Base-by-base conservation (phyloP, 2,113 vertebrate species). In the Illadopsis cleaveri region DNA sequence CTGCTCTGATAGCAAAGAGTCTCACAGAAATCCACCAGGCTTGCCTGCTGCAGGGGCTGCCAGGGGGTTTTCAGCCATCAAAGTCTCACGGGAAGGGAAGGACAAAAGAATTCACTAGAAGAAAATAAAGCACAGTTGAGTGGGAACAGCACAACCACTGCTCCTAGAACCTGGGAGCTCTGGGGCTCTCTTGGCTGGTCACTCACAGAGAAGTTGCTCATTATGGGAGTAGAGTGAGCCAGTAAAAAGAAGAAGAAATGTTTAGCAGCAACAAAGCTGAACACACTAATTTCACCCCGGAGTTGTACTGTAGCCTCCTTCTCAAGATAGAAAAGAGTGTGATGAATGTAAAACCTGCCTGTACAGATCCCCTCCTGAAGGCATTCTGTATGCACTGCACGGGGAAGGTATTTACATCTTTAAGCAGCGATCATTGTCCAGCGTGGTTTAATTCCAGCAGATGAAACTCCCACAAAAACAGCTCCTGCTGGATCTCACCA, bases 321-420 rank as follows among this genome's bases (percentile, higher is more conserved):
- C 51, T 56, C 15, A 15, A 61, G 28, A 15, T 4, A 33, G 0
- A 6, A 56, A 19, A 37, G 11, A 21, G 51, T 8, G 47, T 24
- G 53, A 15, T 76, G 61, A 9, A 24, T 24, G 31, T 10, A 31
- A 54, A 78, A 57, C 5, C 1, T 38, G 79, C 30, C 70, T 47
- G 48, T 28, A 23, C 47, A 47, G 23, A 31, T 61, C 30, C 25
- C 22, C 48, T 78, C 62, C 73, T 24, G 25, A 54, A 4, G n/a
- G 33, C 12, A 24, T 68, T 58, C 9, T 0, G 0, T 4, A 24
- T 47, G 42, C 40, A 1, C 62, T 61, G 68, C 25, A 27, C 3
- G 0, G 19, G 30, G 38, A 68, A 37, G 27, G 50, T 56, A 66
- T 66, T 90, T 56, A 44, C 15, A 17, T 21, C 44, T 61, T 78